These are phyloP conservation scores for Reinhardtius hippoglossoides DNA, from an alignment of 2,113 vertebrate genomes.

Conservation along the genomic window DNA sequence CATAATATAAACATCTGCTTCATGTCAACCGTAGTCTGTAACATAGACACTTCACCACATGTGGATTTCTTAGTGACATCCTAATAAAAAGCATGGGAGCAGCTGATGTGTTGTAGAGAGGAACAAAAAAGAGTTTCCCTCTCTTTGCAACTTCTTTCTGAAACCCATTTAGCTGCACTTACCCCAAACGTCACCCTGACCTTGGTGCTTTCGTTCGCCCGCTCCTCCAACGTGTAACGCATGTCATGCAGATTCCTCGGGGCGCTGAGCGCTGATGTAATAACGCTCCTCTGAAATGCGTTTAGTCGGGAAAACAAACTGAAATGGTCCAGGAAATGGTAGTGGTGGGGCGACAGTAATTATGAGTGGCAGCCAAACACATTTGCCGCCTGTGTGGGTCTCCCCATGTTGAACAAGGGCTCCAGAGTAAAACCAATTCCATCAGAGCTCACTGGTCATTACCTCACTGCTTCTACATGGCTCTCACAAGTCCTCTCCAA, in stretches of 20 bases:
- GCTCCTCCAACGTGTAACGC: not conserved
- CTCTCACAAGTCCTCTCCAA: conserved; percentile 25
- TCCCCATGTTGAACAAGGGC: conserved; percentile 17
- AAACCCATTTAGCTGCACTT: conserved; percentile 1
- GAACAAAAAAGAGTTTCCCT: not conserved
- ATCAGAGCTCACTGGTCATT: conserved; percentile 36
- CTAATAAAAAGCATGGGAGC: not conserved
- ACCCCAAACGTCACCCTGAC: not conserved
- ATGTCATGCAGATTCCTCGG: conserved; percentile 7
- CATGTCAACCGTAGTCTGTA: conserved; percentile 28
- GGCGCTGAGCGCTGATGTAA: conserved; percentile 53
- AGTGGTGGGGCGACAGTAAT: conserved; percentile 55
- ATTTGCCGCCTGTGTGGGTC: conserved; percentile 51
- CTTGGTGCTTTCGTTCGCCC: not conserved
- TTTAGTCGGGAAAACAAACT: conserved; percentile 59
- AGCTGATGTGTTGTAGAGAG: not conserved
- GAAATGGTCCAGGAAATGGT: conserved; percentile 51
- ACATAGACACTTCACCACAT: conserved; percentile 18
- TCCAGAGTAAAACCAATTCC: conserved; percentile 32
- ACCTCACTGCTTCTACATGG: conserved; percentile 46
- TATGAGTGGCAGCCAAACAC: conserved; percentile 71
- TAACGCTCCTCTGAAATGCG: conserved; percentile 57
- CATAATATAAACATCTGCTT: conserved; percentile 59
- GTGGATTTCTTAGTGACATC: conserved; percentile 11
- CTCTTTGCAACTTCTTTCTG: not conserved